Evolutionary conservation across 92 coral and sea anemone genomes (phyloP).

Genomic region (Plumapathes pennacea): DNA sequence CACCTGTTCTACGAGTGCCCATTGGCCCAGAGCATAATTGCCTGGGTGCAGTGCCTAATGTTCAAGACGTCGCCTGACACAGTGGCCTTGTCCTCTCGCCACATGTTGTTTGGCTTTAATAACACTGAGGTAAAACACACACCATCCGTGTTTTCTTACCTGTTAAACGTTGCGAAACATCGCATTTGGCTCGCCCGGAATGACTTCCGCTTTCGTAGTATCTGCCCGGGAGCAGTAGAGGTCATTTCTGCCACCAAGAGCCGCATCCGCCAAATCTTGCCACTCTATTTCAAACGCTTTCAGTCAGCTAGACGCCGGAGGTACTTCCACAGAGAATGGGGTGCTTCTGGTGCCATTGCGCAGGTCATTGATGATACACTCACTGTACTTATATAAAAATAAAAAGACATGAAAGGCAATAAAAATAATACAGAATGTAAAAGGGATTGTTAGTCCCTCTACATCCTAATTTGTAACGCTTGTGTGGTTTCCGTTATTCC

Average conservation of each 20-base stretch:
- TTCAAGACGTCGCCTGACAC: background rate
- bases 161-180: background rate
- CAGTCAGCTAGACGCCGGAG: background rate
- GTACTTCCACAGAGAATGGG: background rate
- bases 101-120: constrained; percentile 30
- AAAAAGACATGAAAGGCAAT: too few species aligned
- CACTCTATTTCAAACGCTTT: background rate
- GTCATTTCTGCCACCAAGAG: background rate
- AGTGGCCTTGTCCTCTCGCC: background rate
- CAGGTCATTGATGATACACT: background rate
- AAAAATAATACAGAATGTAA: too few species aligned
- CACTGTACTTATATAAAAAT: too few species aligned
- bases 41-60: background rate
- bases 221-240: background rate
- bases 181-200: background rate
- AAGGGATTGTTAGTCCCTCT: too few species aligned
- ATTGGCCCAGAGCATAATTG: background rate
- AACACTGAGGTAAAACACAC: background rate
- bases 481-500: too few species aligned
- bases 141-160: background rate
- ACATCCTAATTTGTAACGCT: too few species aligned
- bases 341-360: background rate
- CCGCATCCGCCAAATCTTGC: background rate
- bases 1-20: too few species aligned
- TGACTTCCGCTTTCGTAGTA: constrained; percentile 2